Evolutionary conservation across 2,113 vertebrate genomes (phyloP), one percentile per base, ranked within the genome.

Genomic region (Dolichallabes microphthalmus): DNA sequence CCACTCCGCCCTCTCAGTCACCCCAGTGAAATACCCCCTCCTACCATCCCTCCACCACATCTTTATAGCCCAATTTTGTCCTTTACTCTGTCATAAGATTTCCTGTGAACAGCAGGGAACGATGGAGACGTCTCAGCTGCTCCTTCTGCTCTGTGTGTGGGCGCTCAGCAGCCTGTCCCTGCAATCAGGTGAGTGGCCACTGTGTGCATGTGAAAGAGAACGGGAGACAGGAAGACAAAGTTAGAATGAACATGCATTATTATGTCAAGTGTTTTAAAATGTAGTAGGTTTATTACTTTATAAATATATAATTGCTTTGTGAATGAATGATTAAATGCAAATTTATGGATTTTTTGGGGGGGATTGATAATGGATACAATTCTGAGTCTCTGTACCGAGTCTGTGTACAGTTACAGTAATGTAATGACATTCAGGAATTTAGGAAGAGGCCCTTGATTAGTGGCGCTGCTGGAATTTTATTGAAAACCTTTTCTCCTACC

Each of bases 61-160:
- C 82, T 64, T 83, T 85, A 88, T 85, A 86, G 82, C 58, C 55
- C 61, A 82, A 80, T 78, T 32, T 82, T 73, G 68, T 39, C 32
- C 15, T 61, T 82, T 86, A 22, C 86, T 66, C 86, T 89, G 89
- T 92, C 92, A 94, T 88, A 93, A 85, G 85, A 82, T 90, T 89
- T 83, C 84, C 89, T 27, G 71, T 75, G 22, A 88, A 22, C 76
- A 87, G 87, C 74, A 81, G 61, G 64, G 39, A 86, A 93, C 83
- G 92, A 95, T 95, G 94, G 89, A 93, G 83, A 63, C 25, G 82
- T 78, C 87, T 90, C 89, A 88, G 8, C 90, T 93, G 87, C 89
- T 94, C 88, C 89, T 93, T 83, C 75, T 89, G 83, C 86, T 94
- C 85, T 88, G 90, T 86, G 88, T 94, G 74, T 93, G 91, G 92